Percentiles rank a stretch among this genome's conserved stretches.
Conservation (phyloP, 2,797 vertebrate genomes). For the Aulostomus chinensis region DNA sequence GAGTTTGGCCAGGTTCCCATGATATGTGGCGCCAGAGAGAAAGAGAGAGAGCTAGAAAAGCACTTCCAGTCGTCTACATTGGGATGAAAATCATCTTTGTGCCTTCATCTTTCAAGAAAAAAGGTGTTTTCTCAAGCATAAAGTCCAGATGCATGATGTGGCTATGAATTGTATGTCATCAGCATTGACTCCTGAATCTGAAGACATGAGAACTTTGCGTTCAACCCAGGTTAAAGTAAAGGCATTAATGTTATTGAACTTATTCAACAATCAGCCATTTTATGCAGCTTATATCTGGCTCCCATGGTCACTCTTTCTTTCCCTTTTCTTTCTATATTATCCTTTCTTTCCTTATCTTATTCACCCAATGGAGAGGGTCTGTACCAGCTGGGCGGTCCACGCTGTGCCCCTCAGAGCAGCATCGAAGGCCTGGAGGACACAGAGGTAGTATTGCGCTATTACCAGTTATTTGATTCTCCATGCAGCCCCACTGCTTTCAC, state of each 20-base stretch:
- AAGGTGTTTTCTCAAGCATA: slow-evolving; percentile 10
- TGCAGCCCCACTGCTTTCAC: too few relatives aligned
- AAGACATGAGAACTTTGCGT: too few relatives aligned
- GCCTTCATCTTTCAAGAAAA: slow-evolving; percentile 17
- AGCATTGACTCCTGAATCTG: slow-evolving; percentile 42
- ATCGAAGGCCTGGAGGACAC: slow-evolving; percentile 89
- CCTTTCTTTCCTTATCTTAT: not conserved
- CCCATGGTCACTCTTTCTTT: slow-evolving; percentile 36
- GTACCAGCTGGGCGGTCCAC: slow-evolving; percentile 85
- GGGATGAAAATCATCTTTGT: slow-evolving; percentile 5
- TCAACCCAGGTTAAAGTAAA: slow-evolving; percentile 38
- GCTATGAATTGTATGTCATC: too few relatives aligned
- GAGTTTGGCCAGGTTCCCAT: slow-evolving; percentile 60
- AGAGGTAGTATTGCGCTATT: slow-evolving; percentile 90
- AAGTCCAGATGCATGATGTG: slow-evolving; percentile 36
- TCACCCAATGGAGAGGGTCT: slow-evolving; percentile 80
- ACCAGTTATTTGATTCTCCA: too few relatives aligned
- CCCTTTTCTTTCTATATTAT: not conserved
- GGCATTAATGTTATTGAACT: slow-evolving; percentile 53
- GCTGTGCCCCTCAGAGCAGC: slow-evolving; percentile 88
- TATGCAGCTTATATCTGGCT: slow-evolving; percentile 39
- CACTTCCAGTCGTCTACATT: slow-evolving; percentile 5
- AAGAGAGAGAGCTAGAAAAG: slow-evolving; percentile 8
- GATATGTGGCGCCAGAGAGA: slow-evolving; percentile 10
- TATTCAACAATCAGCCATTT: slow-evolving; percentile 57